Percentiles rank a stretch among this genome's conserved stretches.
Evolutionary conservation across 23 tunicate genomes (phyloP).

Genomic region (Ciona savignyi): DNA sequence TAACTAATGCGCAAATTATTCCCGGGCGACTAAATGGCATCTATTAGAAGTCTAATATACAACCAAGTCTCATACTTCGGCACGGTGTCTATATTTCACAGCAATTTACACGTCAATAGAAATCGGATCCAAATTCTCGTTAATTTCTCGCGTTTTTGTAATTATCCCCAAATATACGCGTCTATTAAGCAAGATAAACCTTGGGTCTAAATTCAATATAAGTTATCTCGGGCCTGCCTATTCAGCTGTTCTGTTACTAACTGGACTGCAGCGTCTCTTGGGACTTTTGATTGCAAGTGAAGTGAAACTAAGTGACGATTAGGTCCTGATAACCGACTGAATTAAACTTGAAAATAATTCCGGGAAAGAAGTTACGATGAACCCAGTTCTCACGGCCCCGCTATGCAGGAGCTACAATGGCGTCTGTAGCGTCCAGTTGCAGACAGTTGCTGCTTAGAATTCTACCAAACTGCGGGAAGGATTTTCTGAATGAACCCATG

Average conservation of each 20-base stretch:
- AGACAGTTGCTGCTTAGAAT: not conserved
- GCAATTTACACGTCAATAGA: not conserved
- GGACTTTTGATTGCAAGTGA: too few species aligned
- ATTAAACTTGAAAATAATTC: not conserved
- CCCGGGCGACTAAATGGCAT: not conserved
- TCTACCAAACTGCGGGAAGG: not conserved
- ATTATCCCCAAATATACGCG: too few species aligned
- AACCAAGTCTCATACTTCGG: not conserved
- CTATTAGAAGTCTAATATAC: not conserved
- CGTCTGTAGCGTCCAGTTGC: not conserved
- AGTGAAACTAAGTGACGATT: too few species aligned
- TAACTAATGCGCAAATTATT: not conserved
- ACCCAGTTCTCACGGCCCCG: conserved; percentile 1
- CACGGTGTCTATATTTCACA: not conserved
- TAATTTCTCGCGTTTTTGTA: too few species aligned
- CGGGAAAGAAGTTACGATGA: not conserved
- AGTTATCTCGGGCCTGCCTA: too few species aligned
- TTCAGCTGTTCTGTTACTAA: too few species aligned
- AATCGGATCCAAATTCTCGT: not conserved
- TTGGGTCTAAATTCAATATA: too few species aligned
- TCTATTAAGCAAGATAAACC: too few species aligned
- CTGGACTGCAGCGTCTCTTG: too few species aligned
- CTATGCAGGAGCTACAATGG: not conserved
- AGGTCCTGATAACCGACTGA: too few species aligned
- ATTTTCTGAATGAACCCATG: not conserved